Conservation (phyloP, 2,888 invertebrate species). For the Caenorhabditis zanzibari region DNA sequence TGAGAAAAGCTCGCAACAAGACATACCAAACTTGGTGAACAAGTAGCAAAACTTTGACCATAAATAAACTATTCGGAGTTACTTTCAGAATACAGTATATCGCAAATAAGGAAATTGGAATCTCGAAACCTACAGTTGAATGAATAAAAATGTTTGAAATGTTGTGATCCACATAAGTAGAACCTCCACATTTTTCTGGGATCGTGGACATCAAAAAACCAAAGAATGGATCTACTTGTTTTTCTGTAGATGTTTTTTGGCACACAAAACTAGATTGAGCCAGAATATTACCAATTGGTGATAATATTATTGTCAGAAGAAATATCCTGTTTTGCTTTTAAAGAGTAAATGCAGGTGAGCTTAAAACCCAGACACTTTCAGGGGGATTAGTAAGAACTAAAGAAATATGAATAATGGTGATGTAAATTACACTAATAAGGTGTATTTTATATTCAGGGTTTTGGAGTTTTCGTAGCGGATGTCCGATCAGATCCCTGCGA, state of each 20-base stretch:
- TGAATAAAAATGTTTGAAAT: conserved; percentile 24
- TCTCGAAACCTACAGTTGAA: conserved; percentile 11
- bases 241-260: not conserved
- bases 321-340: not conserved
- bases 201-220: not conserved
- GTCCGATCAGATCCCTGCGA: not conserved
- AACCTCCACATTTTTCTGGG: conserved; percentile 25
- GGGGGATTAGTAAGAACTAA: not conserved
- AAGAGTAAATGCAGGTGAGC: not conserved
- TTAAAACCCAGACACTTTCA: not conserved
- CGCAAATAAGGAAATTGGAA: conserved; percentile 27
- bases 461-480: not conserved
- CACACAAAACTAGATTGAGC: not conserved
- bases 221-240: not conserved
- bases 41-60: conserved; percentile 16
- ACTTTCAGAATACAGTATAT: conserved; percentile 22
- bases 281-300: not conserved
- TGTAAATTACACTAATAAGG: not conserved
- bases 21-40: conserved; percentile 37
- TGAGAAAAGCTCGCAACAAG: not conserved
- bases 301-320: not conserved
- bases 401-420: not conserved
- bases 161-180: not conserved
- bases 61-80: conserved; percentile 7
- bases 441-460: not conserved